Percentiles rank a stretch among this genome's conserved stretches.
phyloP scores from a whole-genome alignment of 2,797 vertebrate genomes.

The Sebastes vulpes region DNA sequence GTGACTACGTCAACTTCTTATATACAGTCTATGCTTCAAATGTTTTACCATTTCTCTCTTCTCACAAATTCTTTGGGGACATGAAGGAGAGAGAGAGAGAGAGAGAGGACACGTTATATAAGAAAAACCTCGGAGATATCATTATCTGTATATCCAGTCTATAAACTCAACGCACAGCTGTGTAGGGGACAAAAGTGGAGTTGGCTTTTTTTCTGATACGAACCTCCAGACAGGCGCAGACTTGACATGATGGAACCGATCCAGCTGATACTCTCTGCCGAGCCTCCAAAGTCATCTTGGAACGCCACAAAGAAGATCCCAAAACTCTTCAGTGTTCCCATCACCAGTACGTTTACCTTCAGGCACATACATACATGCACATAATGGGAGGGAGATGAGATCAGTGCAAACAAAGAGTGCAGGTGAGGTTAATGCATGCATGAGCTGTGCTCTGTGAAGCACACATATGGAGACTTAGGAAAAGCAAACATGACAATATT shows the following conservation, averaged over 20 bases:
- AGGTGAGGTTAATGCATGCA: not conserved
- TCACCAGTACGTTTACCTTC: slow-evolving; percentile 94
- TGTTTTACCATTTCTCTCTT: not conserved
- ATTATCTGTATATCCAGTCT: not conserved
- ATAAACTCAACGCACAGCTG: not conserved
- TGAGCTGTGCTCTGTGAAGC: not conserved
- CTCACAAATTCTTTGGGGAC: not conserved
- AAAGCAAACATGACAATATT: not conserved
- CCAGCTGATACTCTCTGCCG: slow-evolving; percentile 92
- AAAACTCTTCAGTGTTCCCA: slow-evolving; percentile 93
- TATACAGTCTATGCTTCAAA: too few relatives aligned
- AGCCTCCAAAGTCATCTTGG: slow-evolving; percentile 93
- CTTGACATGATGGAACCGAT: slow-evolving; percentile 96
- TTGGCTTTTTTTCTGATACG: not conserved
- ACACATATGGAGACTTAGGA: not conserved
- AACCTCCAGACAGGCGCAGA: slow-evolving; percentile 92
- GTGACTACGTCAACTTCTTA: too few relatives aligned
- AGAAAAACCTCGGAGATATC: not conserved
- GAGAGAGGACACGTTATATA: not conserved
- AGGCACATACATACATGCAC: not conserved
- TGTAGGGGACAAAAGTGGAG: not conserved
- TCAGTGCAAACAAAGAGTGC: not conserved
- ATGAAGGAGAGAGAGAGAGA: not conserved
- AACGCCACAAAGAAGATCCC: slow-evolving; percentile 96
- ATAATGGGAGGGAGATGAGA: not conserved